Base-by-base conservation (phyloP, 2,113 vertebrate genomes). In the Panthera tigris region DNA sequence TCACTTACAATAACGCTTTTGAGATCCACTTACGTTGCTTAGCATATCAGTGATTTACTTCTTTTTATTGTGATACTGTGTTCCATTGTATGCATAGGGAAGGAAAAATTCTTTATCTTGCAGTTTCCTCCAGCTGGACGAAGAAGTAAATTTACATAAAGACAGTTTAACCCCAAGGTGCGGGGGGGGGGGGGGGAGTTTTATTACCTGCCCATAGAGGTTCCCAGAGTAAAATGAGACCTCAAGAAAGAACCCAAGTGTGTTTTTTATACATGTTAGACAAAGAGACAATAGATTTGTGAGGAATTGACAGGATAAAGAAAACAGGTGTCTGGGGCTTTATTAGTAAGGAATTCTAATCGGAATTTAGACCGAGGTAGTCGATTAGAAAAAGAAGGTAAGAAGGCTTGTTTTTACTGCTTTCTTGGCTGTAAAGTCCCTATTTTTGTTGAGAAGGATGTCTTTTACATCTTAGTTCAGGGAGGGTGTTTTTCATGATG, bases 51-150 rank as follows among this genome's bases (percentile, higher is more conserved):
- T 9, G 36, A 25, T 41, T 29, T 13, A 31, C 18, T 68, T 14
- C 1, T n/a, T 65, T 61, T 23, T 18, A 27, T 45, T 29, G 11
- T 5, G 5, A 0, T 2, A 5, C 6, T 0, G 6, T 7, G 8
- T 55, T 33, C 10, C 15, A 14, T 41, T 29, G 1, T 15, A 45
- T 25, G 74, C 4, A 2, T 48, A 78, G 27, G 41, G 27, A 48
- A 78, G 27, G 27, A 48, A 48, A 76, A 48, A 18, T 31, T 29
- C 7, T 48, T 10, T 48, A 16, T 48, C 14, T 45, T 78, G 29
- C 41, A 18, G 74, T 48, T 4, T 78, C 74, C 48, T 48, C 41
- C 41, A 48, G 14, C 41, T 48, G 41, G 74, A 31, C 7, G 31
- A 78, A 48, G 27, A 78, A 18, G 27, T 48, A 78, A 31, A 78